Percentiles rank a stretch among this genome's conserved stretches.
Conservation (phyloP, 2,888 invertebrate genomes). For the Mesochorus sp. region DNA sequence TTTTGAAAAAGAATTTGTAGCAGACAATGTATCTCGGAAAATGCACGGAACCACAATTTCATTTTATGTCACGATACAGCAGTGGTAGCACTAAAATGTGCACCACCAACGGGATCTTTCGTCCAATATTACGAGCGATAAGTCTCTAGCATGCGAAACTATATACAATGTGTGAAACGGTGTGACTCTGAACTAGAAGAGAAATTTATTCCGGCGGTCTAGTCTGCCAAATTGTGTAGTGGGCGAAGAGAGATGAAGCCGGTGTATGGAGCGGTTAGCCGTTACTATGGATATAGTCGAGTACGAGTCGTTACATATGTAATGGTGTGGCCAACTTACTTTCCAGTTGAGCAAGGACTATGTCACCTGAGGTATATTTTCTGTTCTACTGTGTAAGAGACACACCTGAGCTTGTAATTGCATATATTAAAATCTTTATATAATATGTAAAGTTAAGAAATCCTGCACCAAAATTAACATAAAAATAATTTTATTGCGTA, state of each 20-base stretch:
- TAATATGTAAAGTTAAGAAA: too few relatives aligned
- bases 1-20: too few relatives aligned
- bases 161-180: not conserved
- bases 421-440: not conserved
- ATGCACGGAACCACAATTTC: too few relatives aligned
- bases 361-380: not conserved
- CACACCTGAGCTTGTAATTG: not conserved
- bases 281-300: constrained; percentile 3
- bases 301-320: constrained; percentile 11
- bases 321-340: constrained; percentile 20
- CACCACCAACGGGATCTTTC: not conserved
- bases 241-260: not conserved
- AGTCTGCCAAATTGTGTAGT: constrained; percentile 10
- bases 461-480: too few relatives aligned
- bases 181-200: not conserved
- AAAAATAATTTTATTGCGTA: too few relatives aligned
- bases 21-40: too few relatives aligned
- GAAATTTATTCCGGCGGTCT: constrained; percentile 31
- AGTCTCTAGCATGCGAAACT: constrained; percentile 22
- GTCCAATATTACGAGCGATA: constrained; percentile 32
- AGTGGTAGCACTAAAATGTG: not conserved
- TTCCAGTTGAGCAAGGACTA: not conserved
- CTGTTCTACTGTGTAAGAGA: not conserved
- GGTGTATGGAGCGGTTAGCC: not conserved
- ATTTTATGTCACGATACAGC: too few relatives aligned